Evolutionary conservation across 2,797 vertebrate species (phyloP), one percentile per base, ranked within the genome.

Genomic region (Eulemur mongoz): DNA sequence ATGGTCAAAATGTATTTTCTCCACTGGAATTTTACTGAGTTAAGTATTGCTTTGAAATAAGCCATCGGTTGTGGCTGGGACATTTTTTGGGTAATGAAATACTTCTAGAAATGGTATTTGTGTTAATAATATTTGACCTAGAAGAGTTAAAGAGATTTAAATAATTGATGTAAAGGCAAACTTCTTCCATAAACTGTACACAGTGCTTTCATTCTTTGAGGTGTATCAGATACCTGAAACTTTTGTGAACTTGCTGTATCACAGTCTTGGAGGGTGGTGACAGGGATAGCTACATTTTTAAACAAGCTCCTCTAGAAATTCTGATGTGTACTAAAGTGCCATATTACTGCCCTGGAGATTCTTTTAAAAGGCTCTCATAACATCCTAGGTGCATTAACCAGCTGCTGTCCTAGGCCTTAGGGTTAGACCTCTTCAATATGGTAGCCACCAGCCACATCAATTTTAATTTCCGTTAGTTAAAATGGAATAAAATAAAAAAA

Each of bases 91-190:
- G 30, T 81, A 75, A 61, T 78, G 22, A 50, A 84, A 85, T 88
- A 79, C 32, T 93, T 72, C 5, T 91, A 20, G 84, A 93, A 45
- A 48, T 73, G 32, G 20, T 67, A 50, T 72, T 81, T 91, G 45
- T 94, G 50, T 86, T 79, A 92, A 70, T 70, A 61, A 45, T 63
- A 40, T 69, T 86, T 96, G 93, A 93, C 38, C 76, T 79, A 38
- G 70, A 95, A 61, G 57, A 76, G 57, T 81, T 70, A 61, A 90
- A 80, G 75, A 82, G 40, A 92, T 97, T 79, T 79, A 54, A 90
- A 90, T 93, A 94, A 94, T 40, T 27, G 32, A 89, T 75, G 5
- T 7, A 52, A 92, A 65, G 57, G 67, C 40, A 86, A 59, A 18
- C 69, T 76, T 89, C 9, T 32, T 61, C 35, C n/a, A 23, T 50